Evolutionary conservation across 2,888 invertebrate genomes (phyloP), one percentile per base, ranked within the genome.

Genomic region (Tachina lurida): DNA sequence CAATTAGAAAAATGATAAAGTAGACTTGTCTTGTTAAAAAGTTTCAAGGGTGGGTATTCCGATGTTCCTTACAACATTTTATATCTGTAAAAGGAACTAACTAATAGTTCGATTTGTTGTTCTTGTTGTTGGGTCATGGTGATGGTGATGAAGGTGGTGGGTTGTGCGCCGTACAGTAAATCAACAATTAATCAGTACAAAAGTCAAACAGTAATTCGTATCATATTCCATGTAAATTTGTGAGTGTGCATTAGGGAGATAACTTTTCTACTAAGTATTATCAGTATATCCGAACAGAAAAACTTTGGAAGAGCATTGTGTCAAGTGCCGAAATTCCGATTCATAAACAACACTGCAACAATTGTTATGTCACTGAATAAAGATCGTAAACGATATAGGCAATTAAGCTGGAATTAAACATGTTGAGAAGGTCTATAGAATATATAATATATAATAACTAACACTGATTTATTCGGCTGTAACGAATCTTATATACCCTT

Each of bases 141-240:
- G 39, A 1, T 56, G 19, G 1, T 60, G 49, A 0, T 74, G 39
- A 0, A 52, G 74, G 43, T 52, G 31, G 19, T 74, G 45, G 67
- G 10, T 8, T 75, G 22, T 58, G 13, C 56, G 60, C 49, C 71
- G 49, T 75, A 75, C 49, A 75, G 75, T 86, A 86, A 82, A 82
- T 86, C 85, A 82, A 82, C 85, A 83, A 86, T 82, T 86, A 86
- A 86, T 86, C 85, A 86, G 82, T 82, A 86, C 75, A 67, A 85
- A 79, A 82, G 74, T 71, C 78, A 74, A 85, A 82, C 65, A 75
- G 22, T 81, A 77, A 77, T 82, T 86, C 82, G 78, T 71, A 77
- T 85, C 70, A 60, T 68, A 74, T 77, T 74, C 17, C 67, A 58
- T 60, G 63, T 63, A 73, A 73, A 67, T 71, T 63, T 58, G 12